These are phyloP conservation scores for Nylanderia fulva DNA, from an alignment of 1,140 invertebrate species.

Conservation along the genomic window DNA sequence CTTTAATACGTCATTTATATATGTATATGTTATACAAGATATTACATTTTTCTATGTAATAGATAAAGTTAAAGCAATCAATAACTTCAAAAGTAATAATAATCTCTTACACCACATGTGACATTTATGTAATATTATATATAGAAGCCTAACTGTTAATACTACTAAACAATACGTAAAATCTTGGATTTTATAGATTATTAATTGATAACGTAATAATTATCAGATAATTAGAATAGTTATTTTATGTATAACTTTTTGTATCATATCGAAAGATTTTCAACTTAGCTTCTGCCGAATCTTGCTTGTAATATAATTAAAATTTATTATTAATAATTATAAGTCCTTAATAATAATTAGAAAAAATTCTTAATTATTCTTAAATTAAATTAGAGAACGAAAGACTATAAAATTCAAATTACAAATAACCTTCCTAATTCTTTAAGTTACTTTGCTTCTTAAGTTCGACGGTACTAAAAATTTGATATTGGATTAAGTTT, in stretches of 20 bases:
- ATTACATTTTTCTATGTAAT: not conserved
- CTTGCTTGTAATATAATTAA: too few relatives aligned
- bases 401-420: not conserved
- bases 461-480: not conserved
- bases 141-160: too few relatives aligned
- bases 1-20: too few relatives aligned
- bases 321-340: too few relatives aligned
- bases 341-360: not conserved
- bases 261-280: too few relatives aligned
- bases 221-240: too few relatives aligned
- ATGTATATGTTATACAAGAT: not conserved
- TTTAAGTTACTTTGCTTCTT: not conserved
- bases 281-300: too few relatives aligned
- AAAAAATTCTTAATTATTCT: not conserved
- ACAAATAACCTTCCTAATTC: not conserved
- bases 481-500: constrained; percentile 50
- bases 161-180: too few relatives aligned
- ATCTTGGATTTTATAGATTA: too few relatives aligned
- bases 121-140: not conserved
- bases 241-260: too few relatives aligned
- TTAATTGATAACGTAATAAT: too few relatives aligned
- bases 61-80: not conserved
- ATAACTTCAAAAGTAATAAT: not conserved
- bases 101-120: not conserved
- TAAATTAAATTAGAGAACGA: not conserved